These are phyloP conservation scores for Formicarius rufipectus DNA, from an alignment of 2,113 vertebrate species.

Conservation along the genomic window DNA sequence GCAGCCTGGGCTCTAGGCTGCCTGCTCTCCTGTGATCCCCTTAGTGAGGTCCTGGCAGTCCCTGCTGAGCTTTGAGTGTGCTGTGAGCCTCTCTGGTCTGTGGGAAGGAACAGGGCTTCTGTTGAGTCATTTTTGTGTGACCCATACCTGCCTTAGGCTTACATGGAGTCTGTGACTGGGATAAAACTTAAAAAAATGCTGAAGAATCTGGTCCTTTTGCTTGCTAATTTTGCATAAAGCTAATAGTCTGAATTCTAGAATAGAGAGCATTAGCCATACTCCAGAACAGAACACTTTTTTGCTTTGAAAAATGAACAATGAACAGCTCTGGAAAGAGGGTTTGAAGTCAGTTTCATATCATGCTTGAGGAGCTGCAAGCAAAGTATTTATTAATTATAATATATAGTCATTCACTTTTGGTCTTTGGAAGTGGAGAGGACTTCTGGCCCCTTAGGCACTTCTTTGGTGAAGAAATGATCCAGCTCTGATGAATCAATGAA, in stretches of 20 bases:
- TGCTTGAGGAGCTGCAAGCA: neutral
- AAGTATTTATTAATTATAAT: neutral
- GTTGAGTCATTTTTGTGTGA: neutral
- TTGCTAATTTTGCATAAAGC: neutral
- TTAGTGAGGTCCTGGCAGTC: neutral
- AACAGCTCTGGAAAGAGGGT: neutral
- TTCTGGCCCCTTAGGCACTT: neutral
- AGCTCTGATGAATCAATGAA: neutral
- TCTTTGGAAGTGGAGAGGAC: neutral
- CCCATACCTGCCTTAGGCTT: neutral
- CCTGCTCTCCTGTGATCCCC: neutral
- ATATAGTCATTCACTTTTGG: neutral
- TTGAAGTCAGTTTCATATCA: neutral
- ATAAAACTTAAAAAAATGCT: neutral
- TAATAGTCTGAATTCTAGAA: neutral
- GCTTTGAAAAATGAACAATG: neutral
- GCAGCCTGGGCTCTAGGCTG: neutral
- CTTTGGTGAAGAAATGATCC: neutral
- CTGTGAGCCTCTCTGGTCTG: neutral
- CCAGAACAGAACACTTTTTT: neutral
- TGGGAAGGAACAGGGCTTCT: neutral
- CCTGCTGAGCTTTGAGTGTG: fast-evolving
- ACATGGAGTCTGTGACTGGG: neutral
- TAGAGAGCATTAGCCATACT: neutral
- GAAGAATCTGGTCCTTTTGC: neutral